These are phyloP conservation scores for Xylota segnis DNA, from an alignment of 2,888 invertebrate genomes.

Conservation along the genomic window DNA sequence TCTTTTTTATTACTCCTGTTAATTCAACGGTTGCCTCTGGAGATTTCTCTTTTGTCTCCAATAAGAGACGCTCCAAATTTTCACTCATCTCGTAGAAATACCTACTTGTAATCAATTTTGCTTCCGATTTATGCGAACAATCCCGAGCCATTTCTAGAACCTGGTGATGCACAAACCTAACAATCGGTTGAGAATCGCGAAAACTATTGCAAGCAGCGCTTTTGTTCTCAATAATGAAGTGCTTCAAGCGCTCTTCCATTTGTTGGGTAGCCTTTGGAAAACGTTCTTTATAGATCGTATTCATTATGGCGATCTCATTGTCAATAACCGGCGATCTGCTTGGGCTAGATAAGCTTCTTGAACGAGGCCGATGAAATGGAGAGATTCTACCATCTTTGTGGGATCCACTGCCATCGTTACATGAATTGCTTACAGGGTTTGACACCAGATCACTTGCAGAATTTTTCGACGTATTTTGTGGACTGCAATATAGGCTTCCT, in stretches of 20 bases:
- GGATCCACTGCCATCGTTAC: conserved; percentile 71
- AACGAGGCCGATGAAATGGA: conserved; percentile 94
- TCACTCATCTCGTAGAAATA: conserved; percentile 99
- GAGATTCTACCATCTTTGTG: conserved; percentile 88
- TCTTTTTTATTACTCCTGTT: conserved; percentile 95
- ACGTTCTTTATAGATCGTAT: conserved; percentile 93
- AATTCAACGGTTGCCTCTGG: conserved; percentile 94
- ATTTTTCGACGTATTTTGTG: conserved; percentile 38
- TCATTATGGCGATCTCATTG: conserved; percentile 93
- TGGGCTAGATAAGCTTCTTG: conserved; percentile 97
- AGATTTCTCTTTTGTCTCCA: conserved; percentile 97
- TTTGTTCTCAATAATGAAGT: conserved; percentile 92
- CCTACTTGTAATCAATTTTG: conserved; percentile 96
- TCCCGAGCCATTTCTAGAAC: conserved; percentile 98
- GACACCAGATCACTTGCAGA: conserved; percentile 35
- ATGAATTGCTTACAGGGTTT: conserved; percentile 37
- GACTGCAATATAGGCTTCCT: conserved; percentile 46
- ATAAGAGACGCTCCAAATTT: conserved; percentile 95
- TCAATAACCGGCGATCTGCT: conserved; percentile 95
- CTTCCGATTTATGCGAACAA: conserved; percentile 97
- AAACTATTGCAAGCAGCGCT: conserved; percentile 86
- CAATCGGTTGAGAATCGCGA: conserved; percentile 92
- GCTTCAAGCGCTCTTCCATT: conserved; percentile 96
- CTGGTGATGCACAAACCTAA: conserved; percentile 97
- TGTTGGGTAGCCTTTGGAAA: conserved; percentile 99